Conservation (phyloP, 2,113 vertebrate species). For the Galbula dea region DNA sequence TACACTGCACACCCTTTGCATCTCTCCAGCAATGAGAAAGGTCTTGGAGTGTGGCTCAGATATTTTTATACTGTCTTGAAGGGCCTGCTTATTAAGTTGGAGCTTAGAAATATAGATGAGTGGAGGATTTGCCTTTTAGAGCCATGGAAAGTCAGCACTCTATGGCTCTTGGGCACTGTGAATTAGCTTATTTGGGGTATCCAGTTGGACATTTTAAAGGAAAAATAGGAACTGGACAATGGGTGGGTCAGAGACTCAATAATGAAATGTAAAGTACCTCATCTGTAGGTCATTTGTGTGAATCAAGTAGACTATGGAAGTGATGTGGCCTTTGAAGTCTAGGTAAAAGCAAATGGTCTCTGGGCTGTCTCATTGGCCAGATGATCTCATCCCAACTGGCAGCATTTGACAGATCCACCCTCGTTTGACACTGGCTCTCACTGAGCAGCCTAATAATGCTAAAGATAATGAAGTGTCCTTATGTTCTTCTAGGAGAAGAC, state of each 20-base stretch:
- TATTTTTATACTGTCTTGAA: conserved; percentile 19
- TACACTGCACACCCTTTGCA: not conserved
- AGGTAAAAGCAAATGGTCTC: conserved; percentile 25
- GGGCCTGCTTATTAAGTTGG: conserved; percentile 1
- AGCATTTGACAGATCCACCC: conserved; percentile 11
- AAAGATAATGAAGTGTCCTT: not conserved
- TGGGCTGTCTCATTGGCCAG: not conserved
- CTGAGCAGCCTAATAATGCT: not conserved
- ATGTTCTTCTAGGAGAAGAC: not conserved
- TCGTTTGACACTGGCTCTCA: not conserved
- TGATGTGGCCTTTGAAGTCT: not conserved
- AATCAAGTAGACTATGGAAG: not conserved
- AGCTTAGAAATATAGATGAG: not conserved
- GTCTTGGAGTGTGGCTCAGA: not conserved
- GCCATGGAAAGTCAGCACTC: not conserved
- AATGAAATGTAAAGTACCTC: not conserved
- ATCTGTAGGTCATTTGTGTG: not conserved
- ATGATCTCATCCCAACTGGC: conserved; percentile 33
- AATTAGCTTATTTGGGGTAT: not conserved
- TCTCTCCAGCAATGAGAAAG: not conserved
- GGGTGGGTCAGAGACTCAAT: not conserved
- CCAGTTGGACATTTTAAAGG: not conserved
- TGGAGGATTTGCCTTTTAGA: not conserved
- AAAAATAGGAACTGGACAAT: not conserved
- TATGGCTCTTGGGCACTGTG: not conserved